Evolutionary conservation across 2,888 invertebrate genomes (phyloP).

Genomic region (Holacanthella duospinosa): DNA sequence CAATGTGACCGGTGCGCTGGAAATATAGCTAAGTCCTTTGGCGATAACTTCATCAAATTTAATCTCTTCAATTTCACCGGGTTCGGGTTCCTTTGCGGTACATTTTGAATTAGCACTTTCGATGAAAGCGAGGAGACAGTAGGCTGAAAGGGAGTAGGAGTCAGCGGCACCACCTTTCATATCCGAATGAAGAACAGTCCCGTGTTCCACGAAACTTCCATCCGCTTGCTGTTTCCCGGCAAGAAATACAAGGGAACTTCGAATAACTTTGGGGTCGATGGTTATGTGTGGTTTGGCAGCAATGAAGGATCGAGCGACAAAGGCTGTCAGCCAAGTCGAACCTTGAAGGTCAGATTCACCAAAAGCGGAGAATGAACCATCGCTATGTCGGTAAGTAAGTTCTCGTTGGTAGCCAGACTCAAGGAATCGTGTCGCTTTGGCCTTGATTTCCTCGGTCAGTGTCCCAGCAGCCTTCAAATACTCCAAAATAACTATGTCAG

Average conservation of each 20-base stretch:
- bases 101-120: slow-evolving; percentile 4
- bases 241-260: slow-evolving; percentile 62
- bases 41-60: background rate
- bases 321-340: slow-evolving; percentile 80
- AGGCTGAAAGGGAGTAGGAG: slow-evolving; percentile 20
- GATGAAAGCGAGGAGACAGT: slow-evolving; percentile 17
- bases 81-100: background rate
- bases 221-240: slow-evolving; percentile 55
- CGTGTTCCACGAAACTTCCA: slow-evolving; percentile 65
- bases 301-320: slow-evolving; percentile 65
- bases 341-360: slow-evolving; percentile 57
- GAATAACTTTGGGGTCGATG: slow-evolving; percentile 56
- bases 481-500: slow-evolving; percentile 24
- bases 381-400: slow-evolving; percentile 68
- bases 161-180: slow-evolving; percentile 55
- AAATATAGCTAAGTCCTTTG: background rate
- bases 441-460: slow-evolving; percentile 12
- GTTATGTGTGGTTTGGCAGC: slow-evolving; percentile 61
- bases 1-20: background rate
- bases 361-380: slow-evolving; percentile 85
- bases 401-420: slow-evolving; percentile 84
- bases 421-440: slow-evolving; percentile 45
- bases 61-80: background rate
- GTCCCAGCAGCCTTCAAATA: slow-evolving; percentile 18
- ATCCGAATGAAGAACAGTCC: slow-evolving; percentile 57